phyloP scores from a whole-genome alignment of 2,113 vertebrate species.

The Rynchops niger region DNA sequence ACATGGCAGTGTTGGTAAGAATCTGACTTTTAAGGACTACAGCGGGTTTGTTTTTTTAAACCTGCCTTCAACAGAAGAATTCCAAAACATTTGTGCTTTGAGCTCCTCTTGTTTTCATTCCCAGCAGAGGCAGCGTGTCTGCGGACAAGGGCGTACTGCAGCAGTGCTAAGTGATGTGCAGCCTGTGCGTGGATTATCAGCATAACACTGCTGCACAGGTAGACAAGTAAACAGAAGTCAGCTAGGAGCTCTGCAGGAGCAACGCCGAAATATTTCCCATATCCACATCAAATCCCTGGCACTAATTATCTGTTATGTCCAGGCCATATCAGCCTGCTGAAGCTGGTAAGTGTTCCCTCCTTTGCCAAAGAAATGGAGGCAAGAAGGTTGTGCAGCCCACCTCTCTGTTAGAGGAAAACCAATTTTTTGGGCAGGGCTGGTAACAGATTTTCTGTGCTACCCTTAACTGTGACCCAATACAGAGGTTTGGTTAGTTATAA shows the following conservation, averaged over 20 bases:
- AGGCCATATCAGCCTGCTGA: neutral
- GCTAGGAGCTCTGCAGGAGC: neutral
- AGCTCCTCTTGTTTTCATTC: neutral
- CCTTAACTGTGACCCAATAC: neutral
- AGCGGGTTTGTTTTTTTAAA: neutral
- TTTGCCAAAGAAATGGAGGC: neutral
- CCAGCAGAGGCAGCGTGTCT: neutral
- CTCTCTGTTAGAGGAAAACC: neutral
- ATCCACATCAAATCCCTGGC: neutral
- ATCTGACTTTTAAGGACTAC: neutral
- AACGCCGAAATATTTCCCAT: neutral
- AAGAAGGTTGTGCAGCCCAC: neutral
- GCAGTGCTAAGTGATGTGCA: neutral
- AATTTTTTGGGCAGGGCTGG: neutral
- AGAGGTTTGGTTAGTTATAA: neutral
- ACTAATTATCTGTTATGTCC: neutral
- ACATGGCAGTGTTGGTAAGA: neutral
- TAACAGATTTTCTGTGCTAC: neutral
- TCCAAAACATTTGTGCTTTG: neutral
- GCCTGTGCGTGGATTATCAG: neutral
- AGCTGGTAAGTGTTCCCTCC: neutral
- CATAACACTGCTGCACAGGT: neutral
- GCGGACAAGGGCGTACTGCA: neutral
- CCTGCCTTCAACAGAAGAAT: neutral
- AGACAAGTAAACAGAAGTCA: neutral